Conservation (phyloP, 2,797 vertebrate species). For the Huso huso region DNA sequence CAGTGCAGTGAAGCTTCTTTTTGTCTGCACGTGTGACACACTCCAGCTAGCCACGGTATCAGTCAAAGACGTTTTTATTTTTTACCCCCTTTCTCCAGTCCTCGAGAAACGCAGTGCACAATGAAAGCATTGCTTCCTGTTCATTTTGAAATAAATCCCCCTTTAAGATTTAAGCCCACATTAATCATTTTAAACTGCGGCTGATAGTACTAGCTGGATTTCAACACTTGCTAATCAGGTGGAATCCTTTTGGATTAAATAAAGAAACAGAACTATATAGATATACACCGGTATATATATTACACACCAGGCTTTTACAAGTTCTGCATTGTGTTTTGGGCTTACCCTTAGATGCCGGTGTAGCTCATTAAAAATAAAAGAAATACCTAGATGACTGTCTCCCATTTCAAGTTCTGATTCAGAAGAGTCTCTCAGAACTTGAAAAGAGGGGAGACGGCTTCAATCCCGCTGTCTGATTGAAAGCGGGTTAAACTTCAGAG, state of each 20-base stretch:
- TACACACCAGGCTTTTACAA: too few species aligned
- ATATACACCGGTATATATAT: too few species aligned
- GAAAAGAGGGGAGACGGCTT: slow-evolving; percentile 4
- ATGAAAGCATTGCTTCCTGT: slow-evolving; percentile 11
- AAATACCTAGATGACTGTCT: not conserved
- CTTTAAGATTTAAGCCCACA: slow-evolving; percentile 15
- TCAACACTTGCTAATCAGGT: slow-evolving; percentile 38
- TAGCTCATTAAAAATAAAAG: too few species aligned
- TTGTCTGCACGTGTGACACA: slow-evolving; percentile 16
- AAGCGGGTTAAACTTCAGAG: too few species aligned
- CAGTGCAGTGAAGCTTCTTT: slow-evolving; percentile 15
- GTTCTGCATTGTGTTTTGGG: too few species aligned
- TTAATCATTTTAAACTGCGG: slow-evolving; percentile 17
- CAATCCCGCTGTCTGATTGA: too few species aligned
- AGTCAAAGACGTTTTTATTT: not conserved
- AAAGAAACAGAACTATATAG: too few species aligned
- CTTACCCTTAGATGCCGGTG: too few species aligned
- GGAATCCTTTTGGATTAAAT: slow-evolving; percentile 21
- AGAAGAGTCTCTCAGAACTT: slow-evolving; percentile 16
- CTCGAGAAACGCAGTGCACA: slow-evolving; percentile 14
- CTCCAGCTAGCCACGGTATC: not conserved
- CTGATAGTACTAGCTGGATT: slow-evolving; percentile 19
- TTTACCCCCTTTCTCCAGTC: slow-evolving; percentile 13
- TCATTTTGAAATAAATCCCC: slow-evolving; percentile 21
- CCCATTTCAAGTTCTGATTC: slow-evolving; percentile 6